phyloP scores from a whole-genome alignment of 2,888 invertebrate genomes.

The Patella ulyssiponensis region DNA sequence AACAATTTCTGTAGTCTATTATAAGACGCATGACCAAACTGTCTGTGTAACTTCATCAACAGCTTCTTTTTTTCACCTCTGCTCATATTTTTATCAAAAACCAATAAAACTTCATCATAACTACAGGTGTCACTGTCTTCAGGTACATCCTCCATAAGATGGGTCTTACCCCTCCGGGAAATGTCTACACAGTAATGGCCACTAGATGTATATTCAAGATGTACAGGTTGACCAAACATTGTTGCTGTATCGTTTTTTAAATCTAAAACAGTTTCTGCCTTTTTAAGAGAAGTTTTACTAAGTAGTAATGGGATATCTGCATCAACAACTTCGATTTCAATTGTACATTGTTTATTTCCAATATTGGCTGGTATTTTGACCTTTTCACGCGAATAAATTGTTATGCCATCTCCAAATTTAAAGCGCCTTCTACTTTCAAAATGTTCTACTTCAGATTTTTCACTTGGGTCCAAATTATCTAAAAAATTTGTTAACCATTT shows the following conservation, averaged over 20 bases:
- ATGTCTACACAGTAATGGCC: conserved; percentile 34
- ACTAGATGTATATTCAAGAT: conserved; percentile 27
- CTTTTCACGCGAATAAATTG: not conserved
- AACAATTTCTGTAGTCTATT: not conserved
- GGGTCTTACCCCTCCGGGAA: too few species aligned
- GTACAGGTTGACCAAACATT: conserved; percentile 28
- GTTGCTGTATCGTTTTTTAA: conserved; percentile 25
- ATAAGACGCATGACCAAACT: conserved; percentile 18
- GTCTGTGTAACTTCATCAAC: not conserved
- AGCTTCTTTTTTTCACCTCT: not conserved
- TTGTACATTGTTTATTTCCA: conserved; percentile 15
- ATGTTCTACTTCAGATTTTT: conserved; percentile 5
- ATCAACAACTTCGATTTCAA: conserved; percentile 27
- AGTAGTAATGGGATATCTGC: conserved; percentile 27
- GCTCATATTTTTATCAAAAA: not conserved
- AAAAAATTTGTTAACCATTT: conserved; percentile 3
- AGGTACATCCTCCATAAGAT: too few species aligned
- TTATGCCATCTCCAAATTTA: conserved; percentile 11
- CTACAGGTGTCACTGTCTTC: not conserved
- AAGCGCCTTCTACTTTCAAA: conserved; percentile 10
- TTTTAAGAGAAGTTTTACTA: conserved; percentile 26
- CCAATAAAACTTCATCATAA: not conserved
- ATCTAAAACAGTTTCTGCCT: conserved; percentile 24
- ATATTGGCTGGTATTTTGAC: conserved; percentile 10
- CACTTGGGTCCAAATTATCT: not conserved